Percentiles rank a stretch among this genome's conserved stretches.
Conservation (phyloP, 2,888 invertebrate genomes). For the Quadriops clusia region DNA sequence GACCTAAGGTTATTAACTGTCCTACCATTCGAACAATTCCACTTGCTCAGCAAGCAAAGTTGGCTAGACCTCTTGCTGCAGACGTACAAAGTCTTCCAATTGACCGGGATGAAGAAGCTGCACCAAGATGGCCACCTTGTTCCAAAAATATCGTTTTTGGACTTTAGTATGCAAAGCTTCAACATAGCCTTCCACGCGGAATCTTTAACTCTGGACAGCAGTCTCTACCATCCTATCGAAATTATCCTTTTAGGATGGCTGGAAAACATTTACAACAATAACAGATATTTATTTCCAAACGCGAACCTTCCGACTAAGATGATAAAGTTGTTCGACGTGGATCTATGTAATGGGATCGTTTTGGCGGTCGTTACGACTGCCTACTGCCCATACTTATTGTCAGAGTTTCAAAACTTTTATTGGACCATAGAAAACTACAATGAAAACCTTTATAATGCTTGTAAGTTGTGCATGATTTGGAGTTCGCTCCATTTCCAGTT, state of each 20-base stretch:
- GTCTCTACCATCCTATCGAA: constrained; percentile 20
- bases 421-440: constrained; percentile 29
- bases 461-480: constrained; percentile 43
- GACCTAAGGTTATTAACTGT: no score
- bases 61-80: constrained; percentile 52
- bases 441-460: constrained; percentile 45
- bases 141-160: no score
- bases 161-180: no score
- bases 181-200: no score
- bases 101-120: no score
- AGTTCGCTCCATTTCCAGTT: constrained; percentile 43
- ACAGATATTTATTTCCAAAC: no score
- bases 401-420: constrained; percentile 38
- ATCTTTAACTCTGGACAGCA: no score
- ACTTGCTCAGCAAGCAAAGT: constrained; percentile 31
- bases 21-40: constrained; percentile 20
- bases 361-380: constrained; percentile 41
- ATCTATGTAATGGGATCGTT: constrained; percentile 44
- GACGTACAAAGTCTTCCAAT: constrained; percentile 46
- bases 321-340: constrained; percentile 42
- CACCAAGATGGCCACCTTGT: no score
- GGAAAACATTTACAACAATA: no score
- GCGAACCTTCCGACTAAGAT: no score
- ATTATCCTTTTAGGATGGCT: constrained; percentile 29
- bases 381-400: constrained; percentile 45